A percentile compares a stretch with the other conserved stretches of the same genome.
Evolutionary conservation across 2,113 vertebrate species (phyloP).

Genomic region (Dinomys branickii): DNA sequence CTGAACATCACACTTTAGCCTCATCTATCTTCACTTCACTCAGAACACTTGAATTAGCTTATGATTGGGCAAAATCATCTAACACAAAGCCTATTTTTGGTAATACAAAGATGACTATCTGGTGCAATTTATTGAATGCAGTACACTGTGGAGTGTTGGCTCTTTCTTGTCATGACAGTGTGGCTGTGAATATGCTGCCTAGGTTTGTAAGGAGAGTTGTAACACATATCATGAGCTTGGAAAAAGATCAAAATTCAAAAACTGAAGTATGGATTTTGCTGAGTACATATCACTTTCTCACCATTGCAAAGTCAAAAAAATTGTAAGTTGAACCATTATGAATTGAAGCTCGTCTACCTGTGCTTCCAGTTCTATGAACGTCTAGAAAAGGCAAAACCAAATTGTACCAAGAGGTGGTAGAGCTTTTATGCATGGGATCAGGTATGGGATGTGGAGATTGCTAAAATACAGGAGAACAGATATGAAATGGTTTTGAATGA

Average conservation of each 20-base stretch:
- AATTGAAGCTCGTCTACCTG: background rate
- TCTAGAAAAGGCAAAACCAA: background rate
- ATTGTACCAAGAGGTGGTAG: background rate
- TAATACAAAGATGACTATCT: background rate
- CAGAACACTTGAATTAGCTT: background rate
- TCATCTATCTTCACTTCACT: background rate
- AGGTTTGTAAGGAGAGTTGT: background rate
- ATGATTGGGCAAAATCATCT: background rate
- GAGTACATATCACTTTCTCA: background rate
- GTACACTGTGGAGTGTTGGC: background rate
- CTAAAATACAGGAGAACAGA: background rate
- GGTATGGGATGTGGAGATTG: fast-evolving
- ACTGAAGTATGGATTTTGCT: background rate
- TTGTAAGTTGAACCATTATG: background rate
- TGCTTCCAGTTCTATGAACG: background rate
- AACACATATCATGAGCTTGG: background rate
- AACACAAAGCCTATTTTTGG: background rate
- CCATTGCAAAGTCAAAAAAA: background rate
- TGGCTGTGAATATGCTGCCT: background rate
- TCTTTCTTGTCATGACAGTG: too few species aligned
- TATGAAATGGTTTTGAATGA: background rate
- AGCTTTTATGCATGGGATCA: background rate
- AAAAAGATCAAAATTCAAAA: background rate
- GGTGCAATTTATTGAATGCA: background rate
- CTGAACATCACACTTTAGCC: background rate